A percentile compares a stretch with the other conserved stretches of the same genome.
Conservation (phyloP, 2,888 invertebrate genomes). For the Orthosia gracilis region DNA sequence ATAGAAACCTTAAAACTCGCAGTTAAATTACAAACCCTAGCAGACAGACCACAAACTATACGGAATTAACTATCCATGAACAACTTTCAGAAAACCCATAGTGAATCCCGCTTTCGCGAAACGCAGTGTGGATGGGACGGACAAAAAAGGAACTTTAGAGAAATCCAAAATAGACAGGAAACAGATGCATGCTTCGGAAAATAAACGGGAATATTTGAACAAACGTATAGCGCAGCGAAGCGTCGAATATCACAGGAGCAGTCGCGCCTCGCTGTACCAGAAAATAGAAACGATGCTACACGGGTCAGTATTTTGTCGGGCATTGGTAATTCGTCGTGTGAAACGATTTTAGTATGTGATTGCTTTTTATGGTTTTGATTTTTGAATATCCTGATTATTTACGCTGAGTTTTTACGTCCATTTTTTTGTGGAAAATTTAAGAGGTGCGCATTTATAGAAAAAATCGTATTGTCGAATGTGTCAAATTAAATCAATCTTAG, state of each 20-base stretch:
- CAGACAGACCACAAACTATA: slow-evolving; percentile 48
- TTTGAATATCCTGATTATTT: slow-evolving; percentile 6
- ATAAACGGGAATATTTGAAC: slow-evolving; percentile 84
- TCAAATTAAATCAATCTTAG: slow-evolving; percentile 9
- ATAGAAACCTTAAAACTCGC: slow-evolving; percentile 17
- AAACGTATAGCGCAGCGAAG: slow-evolving; percentile 75
- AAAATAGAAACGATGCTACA: slow-evolving; percentile 92
- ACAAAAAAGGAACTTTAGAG: slow-evolving; percentile 74
- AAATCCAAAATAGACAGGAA: slow-evolving; percentile 85
- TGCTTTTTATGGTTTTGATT: slow-evolving; percentile 22
- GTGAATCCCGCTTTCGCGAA: slow-evolving; percentile 89
- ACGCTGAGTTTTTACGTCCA: background rate
- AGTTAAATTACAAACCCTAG: slow-evolving; percentile 33
- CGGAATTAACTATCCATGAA: slow-evolving; percentile 66
- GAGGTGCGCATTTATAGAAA: background rate
- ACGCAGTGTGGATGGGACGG: slow-evolving; percentile 80
- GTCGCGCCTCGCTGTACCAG: slow-evolving; percentile 92
- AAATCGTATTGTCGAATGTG: background rate
- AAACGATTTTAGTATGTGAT: slow-evolving; percentile 42
- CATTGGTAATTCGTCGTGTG: slow-evolving; percentile 52
- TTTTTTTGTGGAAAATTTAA: background rate
- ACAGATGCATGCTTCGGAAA: slow-evolving; percentile 85
- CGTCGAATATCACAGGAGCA: slow-evolving; percentile 92
- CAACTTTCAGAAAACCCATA: slow-evolving; percentile 84
- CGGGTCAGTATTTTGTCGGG: slow-evolving; percentile 88